phyloP scores from a whole-genome alignment of 2,113 vertebrate species.

The Stegastes partitus region DNA sequence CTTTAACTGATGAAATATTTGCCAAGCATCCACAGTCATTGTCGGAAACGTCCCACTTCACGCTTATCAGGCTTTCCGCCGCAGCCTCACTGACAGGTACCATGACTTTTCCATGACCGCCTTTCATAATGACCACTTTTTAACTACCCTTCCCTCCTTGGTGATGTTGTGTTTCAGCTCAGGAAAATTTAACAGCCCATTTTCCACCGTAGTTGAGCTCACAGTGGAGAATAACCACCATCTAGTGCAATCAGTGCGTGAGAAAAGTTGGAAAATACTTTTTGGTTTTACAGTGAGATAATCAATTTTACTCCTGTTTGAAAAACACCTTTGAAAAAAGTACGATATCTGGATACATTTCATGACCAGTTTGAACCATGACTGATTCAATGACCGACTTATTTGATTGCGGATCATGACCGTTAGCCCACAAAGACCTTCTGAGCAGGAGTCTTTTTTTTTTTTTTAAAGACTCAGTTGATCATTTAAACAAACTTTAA shows the following conservation, averaged over 20 bases:
- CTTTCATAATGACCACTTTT: slow-evolving; percentile 3
- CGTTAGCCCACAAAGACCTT: too few species aligned
- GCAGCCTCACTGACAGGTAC: background rate
- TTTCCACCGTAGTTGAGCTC: slow-evolving; percentile 26
- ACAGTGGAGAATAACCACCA: slow-evolving; percentile 26
- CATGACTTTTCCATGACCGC: slow-evolving; percentile 20
- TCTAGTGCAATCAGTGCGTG: slow-evolving; percentile 28
- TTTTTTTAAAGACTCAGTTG: background rate
- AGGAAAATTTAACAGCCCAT: slow-evolving; percentile 24
- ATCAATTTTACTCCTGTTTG: background rate
- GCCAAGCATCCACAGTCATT: background rate
- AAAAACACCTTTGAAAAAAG: background rate
- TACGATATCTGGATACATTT: background rate
- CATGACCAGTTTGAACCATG: background rate
- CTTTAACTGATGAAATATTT: background rate
- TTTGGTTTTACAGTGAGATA: slow-evolving; percentile 2
- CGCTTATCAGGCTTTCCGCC: slow-evolving; percentile 22
- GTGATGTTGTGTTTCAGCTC: slow-evolving; percentile 32
- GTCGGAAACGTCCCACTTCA: background rate
- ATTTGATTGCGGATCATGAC: background rate
- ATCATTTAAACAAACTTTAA: background rate
- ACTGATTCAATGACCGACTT: background rate
- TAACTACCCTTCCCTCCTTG: slow-evolving; percentile 2
- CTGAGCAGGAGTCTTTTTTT: too few species aligned
- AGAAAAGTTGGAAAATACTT: slow-evolving; percentile 23